These are phyloP conservation scores for Otolemur crassicaudatus DNA, from an alignment of 2,797 vertebrate species.

Conservation along the genomic window DNA sequence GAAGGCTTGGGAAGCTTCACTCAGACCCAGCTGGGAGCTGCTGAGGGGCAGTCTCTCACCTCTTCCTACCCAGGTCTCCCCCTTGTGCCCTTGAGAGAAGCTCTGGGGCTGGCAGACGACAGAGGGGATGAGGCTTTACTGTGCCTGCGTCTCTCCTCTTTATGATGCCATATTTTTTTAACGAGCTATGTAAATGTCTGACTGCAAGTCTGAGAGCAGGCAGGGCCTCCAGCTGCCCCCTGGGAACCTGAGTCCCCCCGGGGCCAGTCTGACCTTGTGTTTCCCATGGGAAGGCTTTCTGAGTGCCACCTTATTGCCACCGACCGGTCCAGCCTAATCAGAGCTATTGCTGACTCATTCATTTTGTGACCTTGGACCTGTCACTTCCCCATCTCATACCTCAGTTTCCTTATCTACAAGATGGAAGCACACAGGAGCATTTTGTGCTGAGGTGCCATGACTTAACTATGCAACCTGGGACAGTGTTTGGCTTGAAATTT, in stretches of 20 bases:
- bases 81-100: slow-evolving; percentile 57
- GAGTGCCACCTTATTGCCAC: neutral
- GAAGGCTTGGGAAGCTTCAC: neutral
- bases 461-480: neutral
- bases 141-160: slow-evolving; percentile 53
- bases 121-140: slow-evolving; percentile 14
- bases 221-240: neutral
- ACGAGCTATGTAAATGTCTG: slow-evolving; percentile 76
- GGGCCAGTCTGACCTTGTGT: neutral
- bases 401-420: neutral
- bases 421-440: neutral
- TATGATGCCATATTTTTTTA: slow-evolving; percentile 62
- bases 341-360: neutral
- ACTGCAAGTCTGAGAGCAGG: slow-evolving; percentile 56
- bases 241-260: neutral
- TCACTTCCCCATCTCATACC: neutral
- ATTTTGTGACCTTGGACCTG: neutral
- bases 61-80: neutral
- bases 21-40: neutral
- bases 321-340: neutral
- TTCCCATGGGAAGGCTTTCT: neutral
- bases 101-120: neutral
- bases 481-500: neutral
- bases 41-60: neutral
- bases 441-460: neutral